phyloP scores from a whole-genome alignment of 1,140 invertebrate genomes.

The Zeugodacus cucurbitae region DNA sequence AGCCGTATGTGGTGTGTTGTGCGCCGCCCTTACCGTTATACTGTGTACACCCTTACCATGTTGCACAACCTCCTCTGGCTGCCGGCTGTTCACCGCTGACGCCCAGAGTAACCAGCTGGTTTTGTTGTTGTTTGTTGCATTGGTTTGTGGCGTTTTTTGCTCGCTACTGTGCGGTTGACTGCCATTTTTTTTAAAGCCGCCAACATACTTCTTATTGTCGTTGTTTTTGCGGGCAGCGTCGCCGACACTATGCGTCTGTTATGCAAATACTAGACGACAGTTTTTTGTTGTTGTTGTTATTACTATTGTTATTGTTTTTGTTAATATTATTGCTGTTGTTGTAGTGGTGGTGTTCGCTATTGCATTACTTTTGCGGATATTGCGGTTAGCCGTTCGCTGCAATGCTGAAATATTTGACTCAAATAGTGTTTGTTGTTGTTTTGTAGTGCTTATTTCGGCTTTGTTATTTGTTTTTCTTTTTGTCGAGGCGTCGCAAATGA shows the following conservation, averaged over 20 bases:
- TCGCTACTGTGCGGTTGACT: not conserved
- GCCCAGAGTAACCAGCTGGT: not conserved
- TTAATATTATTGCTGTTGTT: not conserved
- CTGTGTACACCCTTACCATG: not conserved
- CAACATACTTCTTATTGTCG: not conserved
- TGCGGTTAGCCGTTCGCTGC: not conserved
- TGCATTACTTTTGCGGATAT: conserved; percentile 2
- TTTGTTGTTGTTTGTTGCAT: not conserved
- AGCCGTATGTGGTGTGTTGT: not conserved
- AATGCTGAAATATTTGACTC: not conserved
- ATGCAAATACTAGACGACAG: not conserved
- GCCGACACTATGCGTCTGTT: not conserved
- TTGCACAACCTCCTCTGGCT: not conserved
- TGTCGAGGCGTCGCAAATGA: not conserved
- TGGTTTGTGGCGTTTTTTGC: not conserved
- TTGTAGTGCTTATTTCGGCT: not conserved
- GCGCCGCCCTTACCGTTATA: not conserved
- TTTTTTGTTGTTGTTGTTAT: not conserved
- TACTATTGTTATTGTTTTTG: not conserved
- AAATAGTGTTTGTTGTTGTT: not conserved
- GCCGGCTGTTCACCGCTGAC: not conserved
- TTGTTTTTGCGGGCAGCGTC: not conserved
- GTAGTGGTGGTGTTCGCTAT: not conserved
- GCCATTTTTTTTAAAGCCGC: not conserved
- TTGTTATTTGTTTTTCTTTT: not conserved